Percentiles rank a stretch among this genome's conserved stretches.
Conservation (phyloP, 2,888 invertebrate species). For the Pammene aurita region DNA sequence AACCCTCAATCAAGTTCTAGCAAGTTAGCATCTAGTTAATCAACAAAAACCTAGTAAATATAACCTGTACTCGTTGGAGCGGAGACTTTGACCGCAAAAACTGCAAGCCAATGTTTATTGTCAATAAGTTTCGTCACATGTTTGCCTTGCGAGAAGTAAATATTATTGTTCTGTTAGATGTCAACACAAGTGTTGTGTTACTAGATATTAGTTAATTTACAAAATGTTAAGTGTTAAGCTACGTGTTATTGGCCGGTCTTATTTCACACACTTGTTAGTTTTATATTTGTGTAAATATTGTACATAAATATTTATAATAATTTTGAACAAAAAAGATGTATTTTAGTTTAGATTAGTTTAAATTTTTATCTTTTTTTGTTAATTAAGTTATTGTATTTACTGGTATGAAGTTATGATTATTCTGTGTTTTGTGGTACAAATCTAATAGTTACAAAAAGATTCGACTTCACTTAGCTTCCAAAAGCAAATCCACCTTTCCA, state of each 20-base stretch:
- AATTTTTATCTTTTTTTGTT: no score
- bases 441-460: no score
- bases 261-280: background rate
- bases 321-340: no score
- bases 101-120: conserved; percentile 25
- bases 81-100: conserved; percentile 20
- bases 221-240: background rate
- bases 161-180: conserved; percentile 18
- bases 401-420: no score
- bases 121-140: conserved; percentile 12
- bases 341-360: no score
- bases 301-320: no score
- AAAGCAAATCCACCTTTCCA: no score
- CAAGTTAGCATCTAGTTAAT: conserved; percentile 1
- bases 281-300: background rate
- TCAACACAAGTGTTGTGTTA: conserved; percentile 24
- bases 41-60: conserved; percentile 9
- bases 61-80: background rate
- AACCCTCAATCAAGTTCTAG: background rate
- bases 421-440: no score
- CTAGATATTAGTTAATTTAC: conserved; percentile 9
- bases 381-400: no score
- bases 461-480: no score
- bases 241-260: background rate
- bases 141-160: conserved; percentile 1